Conservation (phyloP, 2,888 invertebrate genomes). For the Phengaris arion region DNA sequence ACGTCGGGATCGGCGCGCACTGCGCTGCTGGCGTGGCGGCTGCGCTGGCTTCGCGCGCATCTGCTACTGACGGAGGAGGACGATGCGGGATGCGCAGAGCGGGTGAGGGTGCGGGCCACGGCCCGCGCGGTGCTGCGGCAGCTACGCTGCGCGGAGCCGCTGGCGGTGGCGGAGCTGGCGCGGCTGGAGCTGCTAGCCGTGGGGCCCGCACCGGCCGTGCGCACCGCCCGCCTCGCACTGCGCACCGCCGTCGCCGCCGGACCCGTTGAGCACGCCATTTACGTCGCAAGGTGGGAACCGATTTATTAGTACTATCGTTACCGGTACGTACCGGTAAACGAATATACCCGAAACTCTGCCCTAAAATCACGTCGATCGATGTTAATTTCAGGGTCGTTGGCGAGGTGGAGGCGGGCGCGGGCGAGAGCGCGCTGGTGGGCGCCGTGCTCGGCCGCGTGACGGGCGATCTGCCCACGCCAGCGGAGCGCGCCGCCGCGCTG, state of each 20-base stretch:
- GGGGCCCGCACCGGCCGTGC: constrained; percentile 24
- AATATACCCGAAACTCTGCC: background rate
- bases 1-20: constrained; percentile 43
- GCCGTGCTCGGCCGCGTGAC: constrained; percentile 43
- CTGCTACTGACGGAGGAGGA: constrained; percentile 43
- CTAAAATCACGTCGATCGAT: background rate
- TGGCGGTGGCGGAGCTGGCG: constrained; percentile 56
- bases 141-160: constrained; percentile 40
- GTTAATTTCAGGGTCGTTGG: constrained; percentile 40
- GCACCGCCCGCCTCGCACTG: constrained; percentile 15
- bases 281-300: background rate
- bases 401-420: constrained; percentile 43
- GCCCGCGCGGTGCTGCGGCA: constrained; percentile 41
- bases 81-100: constrained; percentile 36
- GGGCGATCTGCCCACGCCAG: constrained; percentile 33
- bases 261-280: constrained; percentile 17
- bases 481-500: constrained; percentile 36
- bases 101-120: constrained; percentile 38
- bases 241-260: background rate
- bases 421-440: constrained; percentile 41
- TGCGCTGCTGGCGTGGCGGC: constrained; percentile 61
- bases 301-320: background rate
- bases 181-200: constrained; percentile 48
- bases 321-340: background rate
- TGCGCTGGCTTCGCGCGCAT: constrained; percentile 61